Percentiles rank a stretch among this genome's conserved stretches.
These are phyloP conservation scores for Astyanax mexicanus DNA, from an alignment of 2,797 vertebrate species.

Conservation along the genomic window DNA sequence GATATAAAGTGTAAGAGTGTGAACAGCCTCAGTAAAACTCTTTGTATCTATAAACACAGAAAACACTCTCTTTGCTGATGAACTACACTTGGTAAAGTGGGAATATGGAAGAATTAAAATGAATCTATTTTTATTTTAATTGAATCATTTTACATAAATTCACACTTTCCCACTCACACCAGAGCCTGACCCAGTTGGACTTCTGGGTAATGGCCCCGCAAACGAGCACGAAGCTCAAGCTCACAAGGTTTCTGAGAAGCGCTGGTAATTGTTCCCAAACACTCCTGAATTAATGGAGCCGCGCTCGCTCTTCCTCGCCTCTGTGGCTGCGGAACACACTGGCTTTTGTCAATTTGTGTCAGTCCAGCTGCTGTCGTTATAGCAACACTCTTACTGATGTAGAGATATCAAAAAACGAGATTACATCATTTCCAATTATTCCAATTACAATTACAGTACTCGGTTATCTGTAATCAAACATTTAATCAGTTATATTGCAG, in stretches of 20 bases:
- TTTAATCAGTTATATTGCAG: not conserved
- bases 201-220: slow-evolving; percentile 12
- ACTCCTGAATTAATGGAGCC: slow-evolving; percentile 21
- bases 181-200: not conserved
- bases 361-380: slow-evolving; percentile 16
- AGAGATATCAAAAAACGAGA: not conserved
- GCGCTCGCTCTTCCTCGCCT: slow-evolving; percentile 3
- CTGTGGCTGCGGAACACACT: slow-evolving; percentile 52
- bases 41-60: too few species aligned
- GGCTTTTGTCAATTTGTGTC: slow-evolving; percentile 53
- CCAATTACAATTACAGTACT: not conserved
- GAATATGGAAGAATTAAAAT: too few species aligned
- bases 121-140: not conserved
- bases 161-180: not conserved
- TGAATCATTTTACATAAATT: not conserved
- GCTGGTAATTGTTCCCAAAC: slow-evolving; percentile 28
- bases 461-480: not conserved
- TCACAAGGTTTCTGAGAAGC: slow-evolving; percentile 21
- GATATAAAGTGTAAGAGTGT: too few species aligned
- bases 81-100: too few species aligned
- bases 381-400: not conserved
- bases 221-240: not conserved
- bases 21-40: too few species aligned
- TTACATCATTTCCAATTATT: not conserved
- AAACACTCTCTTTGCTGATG: too few species aligned